Evolutionary conservation across 2,113 vertebrate genomes (phyloP), one percentile per base, ranked within the genome.

Genomic region (Semnornis frantzii): DNA sequence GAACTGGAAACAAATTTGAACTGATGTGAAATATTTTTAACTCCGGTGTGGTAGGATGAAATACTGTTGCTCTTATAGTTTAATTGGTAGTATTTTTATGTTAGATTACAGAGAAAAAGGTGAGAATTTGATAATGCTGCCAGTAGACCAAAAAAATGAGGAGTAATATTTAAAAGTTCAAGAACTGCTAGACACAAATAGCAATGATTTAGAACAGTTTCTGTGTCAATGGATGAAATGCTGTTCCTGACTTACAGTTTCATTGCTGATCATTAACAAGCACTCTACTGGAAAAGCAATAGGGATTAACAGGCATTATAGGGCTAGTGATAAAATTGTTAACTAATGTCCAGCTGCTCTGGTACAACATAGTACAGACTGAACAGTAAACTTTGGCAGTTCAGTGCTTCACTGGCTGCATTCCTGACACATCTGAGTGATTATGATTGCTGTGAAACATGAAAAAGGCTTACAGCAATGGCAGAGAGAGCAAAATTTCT

Each of bases 321-420:
- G n/a, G 24, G 13, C 52, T 87, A 74, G 69, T 39, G 37, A 64
- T 91, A 89, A 89, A 94, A 85, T 85, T 70, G 24, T 91, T 91
- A 87, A 82, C 63, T 87, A 52, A 72, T 77, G 72, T 83, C 60
- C 94, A 85, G 57, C 46, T 73, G 8, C 31, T 90, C 85, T 82
- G 91, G 57, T 90, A 39, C 42, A 85, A 33, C 72, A 62, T 44
- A 3, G 0, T 58, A 13, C 48, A 86, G 76, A 87, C 44, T 87
- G 74, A 92, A 28, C 65, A 64, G 46, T 62, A 84, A 76, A 16
- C 25, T 92, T 82, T 69, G 54, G 54, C 64, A 92, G 15, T 74
- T 94, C 12, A 68, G 25, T 42, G 21, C 23, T 80, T 80, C 34
- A 84, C 77, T 84, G 50, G 8, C 73, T 89, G 52, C 44, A 48